Conservation (phyloP, 2,797 vertebrate species). For the Dermochelys coriacea region DNA sequence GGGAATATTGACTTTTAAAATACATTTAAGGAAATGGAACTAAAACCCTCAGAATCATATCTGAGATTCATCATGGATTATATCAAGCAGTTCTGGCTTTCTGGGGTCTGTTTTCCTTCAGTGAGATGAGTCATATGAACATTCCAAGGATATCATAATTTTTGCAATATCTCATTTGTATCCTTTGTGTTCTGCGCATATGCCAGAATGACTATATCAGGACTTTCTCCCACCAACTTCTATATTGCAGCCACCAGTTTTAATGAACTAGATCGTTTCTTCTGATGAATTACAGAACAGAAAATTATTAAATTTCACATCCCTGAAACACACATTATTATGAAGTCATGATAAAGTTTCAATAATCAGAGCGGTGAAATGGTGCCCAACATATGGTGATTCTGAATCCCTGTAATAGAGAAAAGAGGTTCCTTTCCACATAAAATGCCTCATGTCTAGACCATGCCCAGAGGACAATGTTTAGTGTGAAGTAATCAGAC, state of each 20-base stretch:
- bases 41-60: background rate
- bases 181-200: background rate
- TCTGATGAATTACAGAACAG: background rate
- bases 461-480: background rate
- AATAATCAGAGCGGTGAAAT: background rate
- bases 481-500: background rate
- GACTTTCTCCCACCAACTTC: background rate
- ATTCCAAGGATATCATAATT: slow-evolving; percentile 3
- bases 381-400: background rate
- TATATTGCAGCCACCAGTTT: background rate
- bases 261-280: background rate
- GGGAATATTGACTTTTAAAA: background rate
- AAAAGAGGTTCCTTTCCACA: accelerated
- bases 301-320: background rate
- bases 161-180: slow-evolving; percentile 46
- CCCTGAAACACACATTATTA: background rate
- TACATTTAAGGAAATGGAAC: background rate
- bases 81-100: slow-evolving; percentile 19
- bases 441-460: background rate
- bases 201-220: background rate
- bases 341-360: slow-evolving; percentile 8
- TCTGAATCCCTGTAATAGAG: background rate
- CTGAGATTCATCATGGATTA: slow-evolving; percentile 14
- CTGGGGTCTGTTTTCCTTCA: slow-evolving; percentile 25
- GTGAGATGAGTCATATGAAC: background rate